Conservation (phyloP, 2,888 invertebrate genomes). For the Xylota sylvarum region DNA sequence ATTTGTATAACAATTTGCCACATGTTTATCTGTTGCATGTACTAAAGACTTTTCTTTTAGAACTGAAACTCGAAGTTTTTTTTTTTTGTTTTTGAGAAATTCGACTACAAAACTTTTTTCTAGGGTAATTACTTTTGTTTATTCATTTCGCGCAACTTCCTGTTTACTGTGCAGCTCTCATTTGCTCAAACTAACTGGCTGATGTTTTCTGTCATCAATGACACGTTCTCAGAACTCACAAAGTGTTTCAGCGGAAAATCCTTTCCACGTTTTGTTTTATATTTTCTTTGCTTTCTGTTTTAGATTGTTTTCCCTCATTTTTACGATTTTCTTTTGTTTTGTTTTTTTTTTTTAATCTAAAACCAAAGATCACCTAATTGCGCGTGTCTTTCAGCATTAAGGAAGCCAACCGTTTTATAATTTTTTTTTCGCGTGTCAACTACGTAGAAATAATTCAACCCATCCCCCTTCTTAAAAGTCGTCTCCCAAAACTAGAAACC, state of each 20-base stretch:
- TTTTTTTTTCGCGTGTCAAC: constrained; percentile 22
- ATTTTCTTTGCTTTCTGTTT: background rate
- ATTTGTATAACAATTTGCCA: constrained; percentile 1
- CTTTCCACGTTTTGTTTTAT: constrained; percentile 11
- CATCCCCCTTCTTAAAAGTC: constrained; percentile 5
- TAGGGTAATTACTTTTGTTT: constrained; percentile 40
- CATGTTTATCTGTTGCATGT: constrained; percentile 14
- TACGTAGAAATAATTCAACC: constrained; percentile 55
- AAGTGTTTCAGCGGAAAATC: constrained; percentile 5
- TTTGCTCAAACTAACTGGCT: constrained; percentile 2
- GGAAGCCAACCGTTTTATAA: constrained; percentile 1
- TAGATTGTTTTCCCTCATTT: background rate
- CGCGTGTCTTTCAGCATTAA: constrained; percentile 13
- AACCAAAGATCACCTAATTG: constrained; percentile 14
- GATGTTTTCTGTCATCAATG: constrained; percentile 27
- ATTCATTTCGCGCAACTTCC: constrained; percentile 38
- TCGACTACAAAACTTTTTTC: constrained; percentile 1
- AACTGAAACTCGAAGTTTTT: background rate
- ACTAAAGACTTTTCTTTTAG: background rate
- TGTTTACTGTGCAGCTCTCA: constrained; percentile 45
- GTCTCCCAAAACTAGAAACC: constrained; percentile 30
- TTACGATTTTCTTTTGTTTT: background rate
- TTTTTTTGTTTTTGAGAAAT: background rate
- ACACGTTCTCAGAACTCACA: constrained; percentile 8
- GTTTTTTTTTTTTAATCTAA: background rate